A percentile compares a stretch with the other conserved stretches of the same genome.
Evolutionary conservation across 2,113 vertebrate genomes (phyloP).

Genomic region (Chascanopsetta lugubris): DNA sequence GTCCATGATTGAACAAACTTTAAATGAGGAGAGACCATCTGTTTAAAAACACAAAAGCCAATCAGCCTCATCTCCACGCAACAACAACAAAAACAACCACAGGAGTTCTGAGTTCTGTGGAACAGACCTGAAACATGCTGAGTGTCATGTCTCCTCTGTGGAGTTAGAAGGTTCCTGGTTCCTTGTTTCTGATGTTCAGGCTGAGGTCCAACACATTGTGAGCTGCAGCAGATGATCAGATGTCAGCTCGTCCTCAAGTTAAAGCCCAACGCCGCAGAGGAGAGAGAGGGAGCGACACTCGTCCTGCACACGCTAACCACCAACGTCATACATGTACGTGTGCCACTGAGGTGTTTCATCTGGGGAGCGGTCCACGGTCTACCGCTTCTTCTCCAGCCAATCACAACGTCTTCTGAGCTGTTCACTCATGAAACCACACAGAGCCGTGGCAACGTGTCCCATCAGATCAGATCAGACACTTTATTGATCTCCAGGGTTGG

Average conservation of each 20-base stretch:
- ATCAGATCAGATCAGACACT: no score
- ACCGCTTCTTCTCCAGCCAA: no score
- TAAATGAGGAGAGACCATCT: constrained; percentile 53
- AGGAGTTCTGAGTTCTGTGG: neutral
- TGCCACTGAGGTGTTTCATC: no score
- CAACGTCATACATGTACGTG: no score
- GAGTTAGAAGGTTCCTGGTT: constrained; percentile 14
- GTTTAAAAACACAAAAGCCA: constrained; percentile 41
- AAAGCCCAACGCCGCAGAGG: constrained; percentile 31
- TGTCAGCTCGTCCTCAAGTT: constrained; percentile 43
- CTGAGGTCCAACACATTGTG: constrained; percentile 27
- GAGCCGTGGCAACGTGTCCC: no score
- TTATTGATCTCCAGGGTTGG: no score
- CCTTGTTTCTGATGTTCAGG: constrained; percentile 7
- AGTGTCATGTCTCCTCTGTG: neutral
- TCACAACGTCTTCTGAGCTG: no score
- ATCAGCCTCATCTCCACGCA: constrained; percentile 14
- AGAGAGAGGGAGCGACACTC: constrained; percentile 11
- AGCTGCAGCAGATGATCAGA: constrained; percentile 45
- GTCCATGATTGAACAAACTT: constrained; percentile 32
- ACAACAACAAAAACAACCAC: neutral
- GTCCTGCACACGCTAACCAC: constrained; percentile 5
- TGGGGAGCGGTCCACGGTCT: no score
- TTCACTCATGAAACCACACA: no score
- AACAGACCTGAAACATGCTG: neutral